Evolutionary conservation across 2,113 vertebrate species (phyloP).

Genomic region (Hoplias malabaricus): DNA sequence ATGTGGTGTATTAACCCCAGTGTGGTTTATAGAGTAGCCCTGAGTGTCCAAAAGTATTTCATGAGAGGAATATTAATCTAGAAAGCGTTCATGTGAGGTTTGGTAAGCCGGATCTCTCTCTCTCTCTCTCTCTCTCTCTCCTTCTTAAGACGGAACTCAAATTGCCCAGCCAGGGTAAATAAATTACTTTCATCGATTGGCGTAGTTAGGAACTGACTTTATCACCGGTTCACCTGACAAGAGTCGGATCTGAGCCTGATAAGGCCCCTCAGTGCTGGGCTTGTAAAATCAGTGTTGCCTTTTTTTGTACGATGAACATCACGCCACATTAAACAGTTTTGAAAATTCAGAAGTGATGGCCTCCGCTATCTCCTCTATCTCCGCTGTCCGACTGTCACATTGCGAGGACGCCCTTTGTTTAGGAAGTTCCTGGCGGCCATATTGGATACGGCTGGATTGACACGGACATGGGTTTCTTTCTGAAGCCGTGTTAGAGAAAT

Average conservation of each 20-base stretch:
- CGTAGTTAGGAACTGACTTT: constrained; percentile 76
- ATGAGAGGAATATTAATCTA: constrained; percentile 75
- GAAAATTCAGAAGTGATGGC: constrained; percentile 34
- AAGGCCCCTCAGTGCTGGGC: constrained; percentile 51
- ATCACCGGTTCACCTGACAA: constrained; percentile 75
- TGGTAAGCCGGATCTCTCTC: constrained; percentile 60
- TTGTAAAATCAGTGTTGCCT: constrained; percentile 53
- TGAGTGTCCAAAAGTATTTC: constrained; percentile 66
- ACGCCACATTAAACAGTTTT: constrained; percentile 62
- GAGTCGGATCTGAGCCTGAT: constrained; percentile 67
- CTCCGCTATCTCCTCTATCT: constrained; percentile 12
- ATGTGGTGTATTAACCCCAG: constrained; percentile 71
- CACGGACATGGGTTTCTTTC: not conserved
- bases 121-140: constrained; percentile 23
- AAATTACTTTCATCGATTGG: constrained; percentile 81
- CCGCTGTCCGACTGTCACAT: constrained; percentile 10
- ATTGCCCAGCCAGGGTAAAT: constrained; percentile 74
- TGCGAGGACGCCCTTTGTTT: constrained; percentile 31
- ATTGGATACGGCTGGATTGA: constrained; percentile 50
- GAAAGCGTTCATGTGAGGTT: constrained; percentile 65
- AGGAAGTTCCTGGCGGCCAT: constrained; percentile 32
- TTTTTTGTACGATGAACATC: constrained; percentile 62
- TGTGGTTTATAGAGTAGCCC: constrained; percentile 74
- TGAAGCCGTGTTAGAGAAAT: constrained; percentile 8
- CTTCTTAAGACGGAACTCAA: constrained; percentile 68